These are phyloP conservation scores for Archips crataeganus DNA, from an alignment of 2,888 invertebrate species.

Conservation along the genomic window DNA sequence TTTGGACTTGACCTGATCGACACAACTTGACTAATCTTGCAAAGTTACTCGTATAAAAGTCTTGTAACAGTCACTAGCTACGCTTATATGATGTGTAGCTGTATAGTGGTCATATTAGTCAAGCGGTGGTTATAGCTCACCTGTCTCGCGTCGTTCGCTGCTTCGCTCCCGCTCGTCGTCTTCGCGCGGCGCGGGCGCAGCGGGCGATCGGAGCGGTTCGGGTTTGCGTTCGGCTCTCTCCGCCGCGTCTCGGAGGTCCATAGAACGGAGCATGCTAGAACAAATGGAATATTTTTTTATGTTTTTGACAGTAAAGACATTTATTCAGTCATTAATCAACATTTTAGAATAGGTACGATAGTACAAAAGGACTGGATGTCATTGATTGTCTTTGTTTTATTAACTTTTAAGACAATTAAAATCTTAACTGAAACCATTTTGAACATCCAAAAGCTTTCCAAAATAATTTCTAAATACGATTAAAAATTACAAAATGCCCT, in stretches of 20 bases:
- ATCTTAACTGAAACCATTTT: background rate
- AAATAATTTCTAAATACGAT: constrained; percentile 8
- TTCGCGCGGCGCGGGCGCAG: constrained; percentile 63
- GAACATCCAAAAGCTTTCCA: background rate
- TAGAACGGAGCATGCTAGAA: constrained; percentile 89
- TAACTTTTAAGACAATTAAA: background rate
- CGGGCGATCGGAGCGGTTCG: constrained; percentile 83
- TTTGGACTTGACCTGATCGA: too few species aligned
- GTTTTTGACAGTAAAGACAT: background rate
- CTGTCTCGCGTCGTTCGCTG: constrained; percentile 74
- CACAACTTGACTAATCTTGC: constrained; percentile 1
- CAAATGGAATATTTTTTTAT: constrained; percentile 42
- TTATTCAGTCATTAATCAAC: too few species aligned
- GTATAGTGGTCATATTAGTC: constrained; percentile 44
- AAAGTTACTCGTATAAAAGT: background rate
- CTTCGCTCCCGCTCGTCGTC: constrained; percentile 73
- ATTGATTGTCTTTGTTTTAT: background rate
- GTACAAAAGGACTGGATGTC: too few species aligned
- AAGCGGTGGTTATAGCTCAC: constrained; percentile 56
- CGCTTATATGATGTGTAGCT: constrained; percentile 19
- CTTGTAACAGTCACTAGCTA: background rate
- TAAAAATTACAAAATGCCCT: constrained; percentile 30
- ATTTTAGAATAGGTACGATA: too few species aligned
- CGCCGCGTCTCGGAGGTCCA: constrained; percentile 80
- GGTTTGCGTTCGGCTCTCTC: constrained; percentile 72